These are phyloP conservation scores for Arenicola marina DNA, from an alignment of 2,888 invertebrate species.

Conservation along the genomic window DNA sequence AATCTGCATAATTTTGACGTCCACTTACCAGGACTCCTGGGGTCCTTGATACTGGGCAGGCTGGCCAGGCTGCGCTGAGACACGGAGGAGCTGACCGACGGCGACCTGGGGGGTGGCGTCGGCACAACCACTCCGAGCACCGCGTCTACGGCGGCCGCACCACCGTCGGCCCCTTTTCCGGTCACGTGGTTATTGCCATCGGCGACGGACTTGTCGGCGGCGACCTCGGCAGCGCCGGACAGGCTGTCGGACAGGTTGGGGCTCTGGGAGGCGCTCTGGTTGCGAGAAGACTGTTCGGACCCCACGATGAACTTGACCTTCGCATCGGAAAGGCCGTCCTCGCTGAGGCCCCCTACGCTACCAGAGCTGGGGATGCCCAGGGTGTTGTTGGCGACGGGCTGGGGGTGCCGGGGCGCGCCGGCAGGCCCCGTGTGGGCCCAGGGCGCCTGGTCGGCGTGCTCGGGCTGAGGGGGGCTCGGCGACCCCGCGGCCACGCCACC, in stretches of 20 bases:
- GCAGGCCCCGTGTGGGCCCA: neutral
- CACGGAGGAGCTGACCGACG: too few species aligned
- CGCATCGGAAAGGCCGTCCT: neutral
- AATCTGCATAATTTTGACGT: too few species aligned
- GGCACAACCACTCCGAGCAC: too few species aligned
- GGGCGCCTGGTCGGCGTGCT: neutral
- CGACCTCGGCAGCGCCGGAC: neutral
- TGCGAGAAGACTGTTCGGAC: neutral
- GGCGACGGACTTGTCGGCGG: neutral
- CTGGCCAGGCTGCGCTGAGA: too few species aligned
- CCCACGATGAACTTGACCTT: slow-evolving; percentile 7
- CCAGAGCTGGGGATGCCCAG: neutral
- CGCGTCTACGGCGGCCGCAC: too few species aligned
- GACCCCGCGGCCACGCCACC: neutral
- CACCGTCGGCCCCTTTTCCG: too few species aligned
- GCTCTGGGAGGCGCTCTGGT: neutral
- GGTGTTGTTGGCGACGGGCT: neutral
- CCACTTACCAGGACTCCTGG: too few species aligned
- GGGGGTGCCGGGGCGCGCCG: neutral
- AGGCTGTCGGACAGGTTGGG: neutral
- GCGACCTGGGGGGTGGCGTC: too few species aligned
- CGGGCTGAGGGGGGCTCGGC: too few species aligned
- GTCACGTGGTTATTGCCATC: too few species aligned
- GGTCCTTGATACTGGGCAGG: too few species aligned
- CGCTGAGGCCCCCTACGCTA: neutral